Evolutionary conservation across 35 echinoderm and acorn worm genomes (phyloP).

Genomic region (Strongylocentrotus purpuratus): DNA sequence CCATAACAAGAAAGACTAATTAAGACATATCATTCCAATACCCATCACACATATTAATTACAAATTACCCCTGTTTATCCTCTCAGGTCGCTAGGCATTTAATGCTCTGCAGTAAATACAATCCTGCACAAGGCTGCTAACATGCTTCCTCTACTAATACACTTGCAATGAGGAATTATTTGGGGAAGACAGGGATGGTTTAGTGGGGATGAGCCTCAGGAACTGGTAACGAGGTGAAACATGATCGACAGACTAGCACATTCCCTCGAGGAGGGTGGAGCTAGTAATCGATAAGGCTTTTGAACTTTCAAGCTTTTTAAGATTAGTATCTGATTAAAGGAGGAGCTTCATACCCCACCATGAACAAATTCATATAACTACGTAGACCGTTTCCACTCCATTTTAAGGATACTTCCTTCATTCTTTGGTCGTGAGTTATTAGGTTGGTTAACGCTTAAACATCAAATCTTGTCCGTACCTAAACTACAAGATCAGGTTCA

Average conservation of each 20-base stretch:
- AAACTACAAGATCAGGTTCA: not conserved
- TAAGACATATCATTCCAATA: too few relatives aligned
- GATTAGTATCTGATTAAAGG: not conserved
- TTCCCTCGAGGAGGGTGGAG: not conserved
- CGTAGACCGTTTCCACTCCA: not conserved
- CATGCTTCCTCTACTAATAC: not conserved
- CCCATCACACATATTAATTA: too few relatives aligned
- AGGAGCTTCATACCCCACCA: not conserved
- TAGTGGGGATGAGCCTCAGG: not conserved
- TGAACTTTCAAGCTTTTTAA: not conserved
- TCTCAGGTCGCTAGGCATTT: not conserved
- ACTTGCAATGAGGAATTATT: too few relatives aligned
- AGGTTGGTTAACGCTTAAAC: not conserved
- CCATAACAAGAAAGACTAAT: too few relatives aligned
- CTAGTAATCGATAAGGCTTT: not conserved
- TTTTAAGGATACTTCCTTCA: not conserved
- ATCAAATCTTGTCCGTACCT: not conserved
- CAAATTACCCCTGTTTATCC: too few relatives aligned
- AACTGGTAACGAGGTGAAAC: not conserved
- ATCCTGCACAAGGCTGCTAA: not conserved
- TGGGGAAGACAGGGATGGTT: not conserved
- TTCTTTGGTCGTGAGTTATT: not conserved
- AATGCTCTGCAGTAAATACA: not conserved
- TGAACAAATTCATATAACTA: not conserved
- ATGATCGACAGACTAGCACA: not conserved